These are phyloP conservation scores for Meloidogyne exigua DNA, from an alignment of 1,140 invertebrate species.

Conservation along the genomic window DNA sequence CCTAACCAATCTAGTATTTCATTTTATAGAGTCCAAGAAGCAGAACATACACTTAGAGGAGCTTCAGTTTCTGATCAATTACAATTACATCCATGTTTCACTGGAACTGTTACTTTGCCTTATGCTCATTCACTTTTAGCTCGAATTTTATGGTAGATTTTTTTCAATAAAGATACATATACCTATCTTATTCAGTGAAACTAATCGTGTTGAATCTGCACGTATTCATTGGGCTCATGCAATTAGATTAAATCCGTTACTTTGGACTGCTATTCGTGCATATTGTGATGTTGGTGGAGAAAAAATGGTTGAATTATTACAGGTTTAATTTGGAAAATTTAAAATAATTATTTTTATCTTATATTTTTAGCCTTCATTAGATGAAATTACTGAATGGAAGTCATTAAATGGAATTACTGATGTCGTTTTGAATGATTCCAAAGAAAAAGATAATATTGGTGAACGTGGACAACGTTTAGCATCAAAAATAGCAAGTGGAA, in stretches of 20 bases:
- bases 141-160: conserved; percentile 32
- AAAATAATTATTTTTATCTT: neutral
- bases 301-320: neutral
- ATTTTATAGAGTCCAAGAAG: conserved; percentile 38
- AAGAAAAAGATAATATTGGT: neutral
- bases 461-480: neutral
- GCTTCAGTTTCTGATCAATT: conserved; percentile 27
- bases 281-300: conserved; percentile 32
- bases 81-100: conserved; percentile 33
- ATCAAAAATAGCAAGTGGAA: neutral
- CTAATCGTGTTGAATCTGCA: conserved; percentile 29
- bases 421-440: neutral
- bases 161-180: neutral
- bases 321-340: conserved; percentile 1
- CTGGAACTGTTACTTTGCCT: conserved; percentile 15
- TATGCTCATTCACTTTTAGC: conserved; percentile 40
- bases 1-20: neutral
- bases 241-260: conserved; percentile 19
- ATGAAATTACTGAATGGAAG: neutral
- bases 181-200: conserved; percentile 27
- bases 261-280: conserved; percentile 18
- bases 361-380: conserved; percentile 9
- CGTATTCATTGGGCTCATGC: conserved; percentile 2
- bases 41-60: conserved; percentile 30
- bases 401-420: neutral